Base-by-base conservation (phyloP, 1,140 invertebrate species). In the Sarcophaga peregrina region DNA sequence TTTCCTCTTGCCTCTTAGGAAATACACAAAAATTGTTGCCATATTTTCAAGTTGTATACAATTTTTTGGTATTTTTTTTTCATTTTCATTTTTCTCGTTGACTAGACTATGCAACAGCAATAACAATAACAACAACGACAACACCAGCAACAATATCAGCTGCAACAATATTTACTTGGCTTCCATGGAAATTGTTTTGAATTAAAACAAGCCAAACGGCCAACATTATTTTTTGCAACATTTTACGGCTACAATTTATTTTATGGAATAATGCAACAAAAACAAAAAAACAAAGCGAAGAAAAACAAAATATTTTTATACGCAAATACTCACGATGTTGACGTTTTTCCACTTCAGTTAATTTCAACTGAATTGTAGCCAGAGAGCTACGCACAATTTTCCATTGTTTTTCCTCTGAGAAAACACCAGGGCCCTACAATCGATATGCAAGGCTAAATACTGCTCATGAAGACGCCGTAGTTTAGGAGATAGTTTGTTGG, bases 281-380 rank as follows among this genome's bases (percentile, higher is more conserved):
- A 37, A 37, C 1, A 37, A 15, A 58, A 1, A 15, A 37, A 37
- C 1, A 37, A 15, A 58, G 0, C 1, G 54, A 58, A 68, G 10
- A 68, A 17, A 68, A 7, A 68, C 17, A 68, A 6, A 37, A 37
- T 72, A 25, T 72, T 72, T 20, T 8, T 9, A 78, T 78, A 52
- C 17, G 47, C 20, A 45, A 45, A 74, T 74, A 13, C 17, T 78
- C 50, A 78, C 50, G 47, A 78, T 78, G 75, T 78, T 50, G 75
- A 78, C 75, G 75, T 78, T 78, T 78, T 78, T 52, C 48, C 37
- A 78, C 75, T 78, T 78, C 47, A 78, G 75, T 78, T 78, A 50
- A 78, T 78, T 78, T 78, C 75, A 48, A 78, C 75, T 50, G 47
- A 20, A 48, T 78, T 78, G 75, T 78, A 78, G 50, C 47, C 9